These are phyloP conservation scores for Acrobasis consociella DNA, from an alignment of 2,888 invertebrate species.

Conservation along the genomic window DNA sequence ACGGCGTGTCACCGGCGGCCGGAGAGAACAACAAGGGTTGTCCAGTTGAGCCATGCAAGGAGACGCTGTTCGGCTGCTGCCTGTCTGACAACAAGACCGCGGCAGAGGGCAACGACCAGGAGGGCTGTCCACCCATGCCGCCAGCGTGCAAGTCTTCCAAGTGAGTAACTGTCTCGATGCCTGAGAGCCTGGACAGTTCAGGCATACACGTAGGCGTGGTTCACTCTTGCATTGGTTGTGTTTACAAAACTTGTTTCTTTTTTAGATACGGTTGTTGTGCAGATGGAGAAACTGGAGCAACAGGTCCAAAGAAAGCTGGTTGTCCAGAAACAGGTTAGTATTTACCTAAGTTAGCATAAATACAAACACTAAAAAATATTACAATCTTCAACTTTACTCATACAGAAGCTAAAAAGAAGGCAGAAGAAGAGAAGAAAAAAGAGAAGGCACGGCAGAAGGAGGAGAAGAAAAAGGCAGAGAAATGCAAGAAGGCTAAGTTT, in stretches of 20 bases:
- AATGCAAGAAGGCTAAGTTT: conserved; percentile 80
- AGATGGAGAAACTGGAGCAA: conserved; percentile 85
- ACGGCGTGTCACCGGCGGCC: conserved; percentile 89
- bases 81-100: conserved; percentile 87
- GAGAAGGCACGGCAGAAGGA: conserved; percentile 17
- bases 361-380: conserved; percentile 4
- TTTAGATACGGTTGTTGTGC: conserved; percentile 87
- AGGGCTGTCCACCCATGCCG: conserved; percentile 91
- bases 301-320: conserved; percentile 83
- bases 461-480: conserved; percentile 38
- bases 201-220: too few relatives aligned
- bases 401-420: conserved; percentile 18
- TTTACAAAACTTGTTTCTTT: conserved; percentile 30
- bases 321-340: conserved; percentile 65
- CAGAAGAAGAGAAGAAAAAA: conserved; percentile 21
- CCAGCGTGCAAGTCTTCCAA: conserved; percentile 81
- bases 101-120: conserved; percentile 90
- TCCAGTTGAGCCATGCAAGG: conserved; percentile 87
- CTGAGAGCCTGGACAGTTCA: neutral
- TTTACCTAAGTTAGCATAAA: too few relatives aligned
- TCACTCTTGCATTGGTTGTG: neutral
- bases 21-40: conserved; percentile 90
- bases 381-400: conserved; percentile 2
- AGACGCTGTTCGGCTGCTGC: conserved; percentile 94
- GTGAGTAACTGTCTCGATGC: conserved; percentile 50